Percentiles rank a stretch among this genome's conserved stretches.
Evolutionary conservation across 2,113 vertebrate genomes (phyloP).

Genomic region (Xiphophorus maculatus): DNA sequence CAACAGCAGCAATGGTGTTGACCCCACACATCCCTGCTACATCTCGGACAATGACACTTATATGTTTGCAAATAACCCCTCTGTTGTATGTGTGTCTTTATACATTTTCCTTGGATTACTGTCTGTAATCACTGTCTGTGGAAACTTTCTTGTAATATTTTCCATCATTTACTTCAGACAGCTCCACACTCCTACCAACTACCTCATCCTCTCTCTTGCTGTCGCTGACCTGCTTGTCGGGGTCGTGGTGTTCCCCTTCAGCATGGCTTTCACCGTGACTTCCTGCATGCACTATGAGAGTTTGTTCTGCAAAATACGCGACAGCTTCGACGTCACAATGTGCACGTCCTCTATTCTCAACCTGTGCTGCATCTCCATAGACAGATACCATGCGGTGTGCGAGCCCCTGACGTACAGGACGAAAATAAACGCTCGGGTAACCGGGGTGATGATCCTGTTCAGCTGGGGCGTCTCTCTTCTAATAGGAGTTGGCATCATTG

Average conservation of each 20-base stretch:
- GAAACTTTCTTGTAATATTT: constrained; percentile 45
- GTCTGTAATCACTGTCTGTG: constrained; percentile 19
- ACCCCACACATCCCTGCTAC: constrained; percentile 22
- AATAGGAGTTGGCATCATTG: constrained; percentile 76
- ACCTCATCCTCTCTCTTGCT: constrained; percentile 36
- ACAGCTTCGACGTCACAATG: constrained; percentile 42
- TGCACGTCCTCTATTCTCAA: constrained; percentile 54
- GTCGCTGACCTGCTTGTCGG: constrained; percentile 38
- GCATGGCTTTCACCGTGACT: constrained; percentile 29
- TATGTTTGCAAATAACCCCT: constrained; percentile 5
- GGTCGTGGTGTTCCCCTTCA: constrained; percentile 35
- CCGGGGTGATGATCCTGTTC: constrained; percentile 78
- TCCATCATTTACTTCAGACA: constrained; percentile 37
- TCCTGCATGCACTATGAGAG: constrained; percentile 38
- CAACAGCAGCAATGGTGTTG: neutral
- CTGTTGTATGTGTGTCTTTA: constrained; percentile 11
- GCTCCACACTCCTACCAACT: constrained; percentile 29
- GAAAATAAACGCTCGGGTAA: constrained; percentile 73
- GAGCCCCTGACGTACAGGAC: constrained; percentile 79
- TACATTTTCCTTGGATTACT: constrained; percentile 15
- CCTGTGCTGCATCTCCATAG: constrained; percentile 57
- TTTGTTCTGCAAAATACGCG: constrained; percentile 51
- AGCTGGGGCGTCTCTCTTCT: constrained; percentile 81
- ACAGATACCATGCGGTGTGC: constrained; percentile 65
- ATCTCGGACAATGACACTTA: neutral